These are phyloP conservation scores for Stratiolaelaps scimitus DNA, from an alignment of 1,140 invertebrate genomes.

Conservation along the genomic window DNA sequence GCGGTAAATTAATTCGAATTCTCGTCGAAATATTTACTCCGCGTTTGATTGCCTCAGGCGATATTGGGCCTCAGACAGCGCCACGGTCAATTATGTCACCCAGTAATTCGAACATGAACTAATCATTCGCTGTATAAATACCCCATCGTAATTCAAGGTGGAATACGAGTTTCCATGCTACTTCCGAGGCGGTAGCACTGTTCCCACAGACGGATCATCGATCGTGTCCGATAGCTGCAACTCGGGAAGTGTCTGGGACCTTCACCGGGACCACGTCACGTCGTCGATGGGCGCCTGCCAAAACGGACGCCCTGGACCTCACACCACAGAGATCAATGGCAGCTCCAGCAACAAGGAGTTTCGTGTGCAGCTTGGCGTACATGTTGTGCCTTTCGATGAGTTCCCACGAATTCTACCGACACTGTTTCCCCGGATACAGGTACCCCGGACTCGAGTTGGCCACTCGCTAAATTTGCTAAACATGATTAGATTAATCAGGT, in stretches of 20 bases:
- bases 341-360: slow-evolving; percentile 7
- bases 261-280: no score
- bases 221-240: no score
- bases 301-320: no score
- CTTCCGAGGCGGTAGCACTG: slow-evolving; percentile 42
- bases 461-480: no score
- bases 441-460: slow-evolving; percentile 35
- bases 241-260: no score
- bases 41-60: no score
- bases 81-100: no score
- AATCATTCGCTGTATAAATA: not conserved
- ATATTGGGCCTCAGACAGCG: no score
- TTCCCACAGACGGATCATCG: not conserved
- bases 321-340: not conserved
- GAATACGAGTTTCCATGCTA: slow-evolving; percentile 71
- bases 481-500: no score
- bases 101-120: no score
- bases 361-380: slow-evolving; percentile 5
- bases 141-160: not conserved
- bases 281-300: no score
- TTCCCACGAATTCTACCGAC: slow-evolving; percentile 8
- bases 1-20: not conserved
- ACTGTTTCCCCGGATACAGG: slow-evolving; percentile 57
- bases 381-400: not conserved
- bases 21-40: no score